Conservation (phyloP, 2,113 vertebrate genomes). For the Podarcis muralis region DNA sequence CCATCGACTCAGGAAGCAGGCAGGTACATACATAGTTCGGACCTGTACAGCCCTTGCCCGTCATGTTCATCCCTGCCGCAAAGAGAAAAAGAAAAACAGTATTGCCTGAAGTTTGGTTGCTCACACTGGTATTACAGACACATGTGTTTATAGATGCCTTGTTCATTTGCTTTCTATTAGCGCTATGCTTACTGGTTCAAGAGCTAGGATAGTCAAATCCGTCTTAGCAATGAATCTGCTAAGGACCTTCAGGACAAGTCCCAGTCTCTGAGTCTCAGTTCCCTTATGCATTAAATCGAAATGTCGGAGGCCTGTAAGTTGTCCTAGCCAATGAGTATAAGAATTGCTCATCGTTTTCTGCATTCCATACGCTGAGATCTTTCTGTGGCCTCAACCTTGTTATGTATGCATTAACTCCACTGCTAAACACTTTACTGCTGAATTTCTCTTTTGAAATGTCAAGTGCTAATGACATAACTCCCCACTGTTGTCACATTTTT, state of each 20-base stretch:
- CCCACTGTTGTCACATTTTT: background rate
- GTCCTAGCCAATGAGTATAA: background rate
- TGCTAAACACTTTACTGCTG: background rate
- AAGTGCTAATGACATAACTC: background rate
- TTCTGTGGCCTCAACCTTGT: background rate
- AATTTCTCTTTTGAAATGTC: background rate
- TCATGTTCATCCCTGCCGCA: background rate
- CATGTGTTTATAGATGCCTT: background rate
- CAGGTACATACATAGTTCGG: background rate
- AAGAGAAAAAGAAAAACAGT: background rate
- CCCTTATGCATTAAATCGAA: background rate
- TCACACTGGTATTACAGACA: background rate
- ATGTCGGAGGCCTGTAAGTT: background rate
- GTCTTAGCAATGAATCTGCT: background rate
- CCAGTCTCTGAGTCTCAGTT: background rate
- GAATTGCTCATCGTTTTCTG: background rate
- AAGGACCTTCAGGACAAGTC: background rate
- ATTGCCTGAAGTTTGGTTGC: background rate
- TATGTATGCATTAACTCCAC: background rate
- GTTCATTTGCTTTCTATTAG: background rate
- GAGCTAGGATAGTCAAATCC: background rate
- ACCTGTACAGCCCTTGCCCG: background rate
- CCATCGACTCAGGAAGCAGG: background rate
- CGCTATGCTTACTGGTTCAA: background rate
- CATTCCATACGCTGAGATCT: background rate